These are phyloP conservation scores for Pogonomyrmex californicus DNA, from an alignment of 1,140 invertebrate species.

Conservation along the genomic window DNA sequence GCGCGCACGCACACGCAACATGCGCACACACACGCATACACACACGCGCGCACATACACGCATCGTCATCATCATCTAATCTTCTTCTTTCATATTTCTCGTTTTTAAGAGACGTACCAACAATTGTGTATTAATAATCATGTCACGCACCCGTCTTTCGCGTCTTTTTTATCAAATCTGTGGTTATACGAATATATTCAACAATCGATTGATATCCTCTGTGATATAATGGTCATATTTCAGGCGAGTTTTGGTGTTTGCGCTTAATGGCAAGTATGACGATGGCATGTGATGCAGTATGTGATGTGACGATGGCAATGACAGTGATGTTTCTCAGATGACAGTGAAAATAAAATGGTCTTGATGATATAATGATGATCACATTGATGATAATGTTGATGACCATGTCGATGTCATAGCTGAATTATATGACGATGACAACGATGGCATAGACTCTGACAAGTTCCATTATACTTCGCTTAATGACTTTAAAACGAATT, in stretches of 20 bases:
- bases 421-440: slow-evolving; percentile 70
- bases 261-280: slow-evolving; percentile 58
- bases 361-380: slow-evolving; percentile 54
- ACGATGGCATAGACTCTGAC: slow-evolving; percentile 79
- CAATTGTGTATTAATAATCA: slow-evolving; percentile 38
- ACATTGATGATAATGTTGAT: slow-evolving; percentile 57
- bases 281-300: too few species aligned
- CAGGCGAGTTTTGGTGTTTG: slow-evolving; percentile 70
- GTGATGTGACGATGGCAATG: slow-evolving; percentile 37
- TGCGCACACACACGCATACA: slow-evolving; percentile 21
- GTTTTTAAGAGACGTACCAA: slow-evolving; percentile 18
- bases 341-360: slow-evolving; percentile 48
- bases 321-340: slow-evolving; percentile 30
- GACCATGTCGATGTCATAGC: slow-evolving; percentile 63
- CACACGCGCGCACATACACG: slow-evolving; percentile 25
- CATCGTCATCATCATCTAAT: slow-evolving; percentile 58
- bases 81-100: slow-evolving; percentile 20
- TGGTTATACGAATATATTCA: slow-evolving; percentile 64
- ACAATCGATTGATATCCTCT: slow-evolving; percentile 50
- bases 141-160: slow-evolving; percentile 16
- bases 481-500: slow-evolving; percentile 84
- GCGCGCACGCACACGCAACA: neutral
- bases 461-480: slow-evolving; percentile 78
- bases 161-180: slow-evolving; percentile 45
- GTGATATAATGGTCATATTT: slow-evolving; percentile 69